A percentile compares a stretch with the other conserved stretches of the same genome.
Conservation (phyloP, 2,113 vertebrate genomes). For the Thomomys bottae region DNA sequence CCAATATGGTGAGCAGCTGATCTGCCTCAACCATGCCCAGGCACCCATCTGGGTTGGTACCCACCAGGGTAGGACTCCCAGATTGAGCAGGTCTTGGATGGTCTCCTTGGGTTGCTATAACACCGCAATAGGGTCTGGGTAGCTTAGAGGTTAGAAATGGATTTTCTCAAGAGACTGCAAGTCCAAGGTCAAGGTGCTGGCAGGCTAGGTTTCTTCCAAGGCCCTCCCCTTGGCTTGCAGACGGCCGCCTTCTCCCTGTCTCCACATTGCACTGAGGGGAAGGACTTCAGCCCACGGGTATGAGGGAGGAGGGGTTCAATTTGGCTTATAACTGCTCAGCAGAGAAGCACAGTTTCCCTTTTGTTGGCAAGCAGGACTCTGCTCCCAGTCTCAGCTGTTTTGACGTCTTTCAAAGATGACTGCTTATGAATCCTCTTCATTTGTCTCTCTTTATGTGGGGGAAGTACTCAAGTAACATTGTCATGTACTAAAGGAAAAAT, state of each 20-base stretch:
- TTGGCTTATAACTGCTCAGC: not conserved
- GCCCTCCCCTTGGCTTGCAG: not conserved
- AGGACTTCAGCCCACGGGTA: rapidly evolving
- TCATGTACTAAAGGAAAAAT: not conserved
- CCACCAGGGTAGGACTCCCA: no score
- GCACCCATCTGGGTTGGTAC: no score
- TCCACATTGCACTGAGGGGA: rapidly evolving
- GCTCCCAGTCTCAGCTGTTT: rapidly evolving
- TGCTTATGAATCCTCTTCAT: rapidly evolving
- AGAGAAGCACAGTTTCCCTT: not conserved
- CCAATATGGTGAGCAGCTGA: not conserved
- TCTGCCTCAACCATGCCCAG: no score
- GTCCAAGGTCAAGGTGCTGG: rapidly evolving
- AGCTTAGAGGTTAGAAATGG: not conserved
- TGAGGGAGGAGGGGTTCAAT: not conserved
- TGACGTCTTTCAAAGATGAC: not conserved
- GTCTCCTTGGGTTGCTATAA: not conserved
- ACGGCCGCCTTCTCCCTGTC: not conserved
- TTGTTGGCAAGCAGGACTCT: rapidly evolving
- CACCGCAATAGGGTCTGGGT: no score
- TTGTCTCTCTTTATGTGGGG: not conserved
- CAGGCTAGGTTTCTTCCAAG: not conserved
- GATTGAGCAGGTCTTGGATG: no score
- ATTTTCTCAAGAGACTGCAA: not conserved
- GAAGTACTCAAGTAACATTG: rapidly evolving